phyloP scores from a whole-genome alignment of 2,113 vertebrate species.

The Clupea harengus region DNA sequence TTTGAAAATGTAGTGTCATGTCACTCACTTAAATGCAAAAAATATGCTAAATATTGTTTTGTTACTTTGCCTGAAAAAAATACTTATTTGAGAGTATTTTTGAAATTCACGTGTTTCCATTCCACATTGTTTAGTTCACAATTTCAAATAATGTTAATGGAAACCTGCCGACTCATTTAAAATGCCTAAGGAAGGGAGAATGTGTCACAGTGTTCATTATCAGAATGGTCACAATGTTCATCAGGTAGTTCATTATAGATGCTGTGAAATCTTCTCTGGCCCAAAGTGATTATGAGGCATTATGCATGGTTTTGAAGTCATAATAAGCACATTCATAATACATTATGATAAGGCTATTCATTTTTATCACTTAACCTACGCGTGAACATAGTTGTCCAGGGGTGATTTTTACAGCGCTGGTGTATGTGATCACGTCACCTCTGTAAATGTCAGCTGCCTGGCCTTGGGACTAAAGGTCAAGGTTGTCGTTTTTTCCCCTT shows the following conservation, averaged over 20 bases:
- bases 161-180: too few species aligned
- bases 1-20: too few species aligned
- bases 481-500: conserved; percentile 15
- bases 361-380: not conserved
- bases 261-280: too few species aligned
- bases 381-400: not conserved
- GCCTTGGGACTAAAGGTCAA: conserved; percentile 33
- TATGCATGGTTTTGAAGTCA: not conserved
- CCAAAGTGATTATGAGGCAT: not conserved
- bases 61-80: too few species aligned
- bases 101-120: too few species aligned
- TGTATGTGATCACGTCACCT: conserved; percentile 10
- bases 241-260: not conserved
- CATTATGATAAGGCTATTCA: not conserved
- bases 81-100: too few species aligned
- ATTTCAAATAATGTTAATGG: too few species aligned
- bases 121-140: too few species aligned
- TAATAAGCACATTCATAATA: not conserved
- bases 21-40: too few species aligned
- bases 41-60: too few species aligned
- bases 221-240: not conserved
- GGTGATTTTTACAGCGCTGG: not conserved
- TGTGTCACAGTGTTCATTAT: not conserved
- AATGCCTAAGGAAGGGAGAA: not conserved
- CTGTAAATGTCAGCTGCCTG: conserved; percentile 34